phyloP scores from a whole-genome alignment of 2,797 vertebrate genomes.

The Chloroceryle amazona region DNA sequence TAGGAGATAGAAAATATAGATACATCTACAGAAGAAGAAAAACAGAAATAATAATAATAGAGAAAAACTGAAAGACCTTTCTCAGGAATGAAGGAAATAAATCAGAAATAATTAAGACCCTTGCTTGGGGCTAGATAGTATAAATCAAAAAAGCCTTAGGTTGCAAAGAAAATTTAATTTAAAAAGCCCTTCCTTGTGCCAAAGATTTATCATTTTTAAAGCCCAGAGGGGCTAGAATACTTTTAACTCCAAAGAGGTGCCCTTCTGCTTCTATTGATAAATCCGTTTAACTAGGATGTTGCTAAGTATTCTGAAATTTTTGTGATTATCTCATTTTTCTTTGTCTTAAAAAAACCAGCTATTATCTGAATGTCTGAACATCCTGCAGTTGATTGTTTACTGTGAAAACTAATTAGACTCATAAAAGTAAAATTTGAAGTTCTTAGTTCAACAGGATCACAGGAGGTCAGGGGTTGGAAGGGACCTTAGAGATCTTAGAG shows the following conservation, averaged over 20 bases:
- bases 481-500: no score
- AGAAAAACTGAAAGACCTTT: slow-evolving; percentile 52
- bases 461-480: no score
- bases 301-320: neutral
- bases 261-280: slow-evolving; percentile 23
- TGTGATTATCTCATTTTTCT: neutral
- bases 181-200: slow-evolving; percentile 38
- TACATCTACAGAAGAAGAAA: slow-evolving; percentile 14
- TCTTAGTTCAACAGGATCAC: neutral
- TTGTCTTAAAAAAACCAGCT: neutral
- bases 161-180: slow-evolving; percentile 74
- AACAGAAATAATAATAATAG: slow-evolving; percentile 55
- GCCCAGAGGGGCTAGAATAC: neutral
- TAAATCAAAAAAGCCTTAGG: slow-evolving; percentile 71
- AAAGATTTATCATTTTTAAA: slow-evolving; percentile 72
- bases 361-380: neutral
- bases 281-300: neutral
- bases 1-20: slow-evolving; percentile 17
- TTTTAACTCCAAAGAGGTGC: neutral
- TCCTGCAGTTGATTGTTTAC: neutral
- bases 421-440: neutral
- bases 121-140: slow-evolving; percentile 66
- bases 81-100: slow-evolving; percentile 73
- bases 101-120: slow-evolving; percentile 77
- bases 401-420: neutral